These are phyloP conservation scores for Ridgeia piscesae DNA, from an alignment of 1,140 invertebrate species.

Conservation along the genomic window DNA sequence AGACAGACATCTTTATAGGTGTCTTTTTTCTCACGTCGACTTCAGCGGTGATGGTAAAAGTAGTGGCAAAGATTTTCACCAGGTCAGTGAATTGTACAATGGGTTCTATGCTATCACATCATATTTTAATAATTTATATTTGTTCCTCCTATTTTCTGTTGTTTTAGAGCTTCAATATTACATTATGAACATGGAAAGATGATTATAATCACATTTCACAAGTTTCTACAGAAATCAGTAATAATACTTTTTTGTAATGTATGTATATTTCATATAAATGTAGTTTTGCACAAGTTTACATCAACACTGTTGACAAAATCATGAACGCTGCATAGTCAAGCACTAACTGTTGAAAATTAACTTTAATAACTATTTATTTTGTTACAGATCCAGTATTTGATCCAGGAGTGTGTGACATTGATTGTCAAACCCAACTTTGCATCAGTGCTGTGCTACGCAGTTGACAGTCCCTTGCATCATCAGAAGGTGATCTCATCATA, in stretches of 20 bases:
- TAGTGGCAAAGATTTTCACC: slow-evolving; percentile 60
- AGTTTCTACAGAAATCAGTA: not conserved
- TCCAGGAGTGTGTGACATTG: slow-evolving; percentile 71
- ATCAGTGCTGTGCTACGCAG: slow-evolving; percentile 76
- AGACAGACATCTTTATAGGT: slow-evolving; percentile 83
- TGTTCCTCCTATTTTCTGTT: not conserved
- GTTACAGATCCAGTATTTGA: slow-evolving; percentile 72
- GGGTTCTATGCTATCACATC: not conserved
- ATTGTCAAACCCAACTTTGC: slow-evolving; percentile 73
- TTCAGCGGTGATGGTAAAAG: slow-evolving; percentile 63
- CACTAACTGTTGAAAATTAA: slow-evolving; percentile 6
- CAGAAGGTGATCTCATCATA: slow-evolving; percentile 56
- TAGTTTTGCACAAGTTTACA: too few species aligned
- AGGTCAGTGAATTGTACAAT: slow-evolving; percentile 44
- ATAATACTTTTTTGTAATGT: not conserved
- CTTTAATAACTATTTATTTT: slow-evolving; percentile 31
- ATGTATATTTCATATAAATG: too few species aligned
- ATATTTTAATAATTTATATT: not conserved
- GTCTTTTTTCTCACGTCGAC: slow-evolving; percentile 75
- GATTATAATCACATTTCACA: too few species aligned
- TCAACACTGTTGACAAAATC: too few species aligned
- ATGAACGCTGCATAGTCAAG: not conserved
- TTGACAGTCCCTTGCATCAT: slow-evolving; percentile 69
- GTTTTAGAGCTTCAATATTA: not conserved
- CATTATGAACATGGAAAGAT: not conserved